A percentile compares a stretch with the other conserved stretches of the same genome.
These are phyloP conservation scores for Gallinago paraguaiae DNA, from an alignment of 2,113 vertebrate species.

Conservation along the genomic window DNA sequence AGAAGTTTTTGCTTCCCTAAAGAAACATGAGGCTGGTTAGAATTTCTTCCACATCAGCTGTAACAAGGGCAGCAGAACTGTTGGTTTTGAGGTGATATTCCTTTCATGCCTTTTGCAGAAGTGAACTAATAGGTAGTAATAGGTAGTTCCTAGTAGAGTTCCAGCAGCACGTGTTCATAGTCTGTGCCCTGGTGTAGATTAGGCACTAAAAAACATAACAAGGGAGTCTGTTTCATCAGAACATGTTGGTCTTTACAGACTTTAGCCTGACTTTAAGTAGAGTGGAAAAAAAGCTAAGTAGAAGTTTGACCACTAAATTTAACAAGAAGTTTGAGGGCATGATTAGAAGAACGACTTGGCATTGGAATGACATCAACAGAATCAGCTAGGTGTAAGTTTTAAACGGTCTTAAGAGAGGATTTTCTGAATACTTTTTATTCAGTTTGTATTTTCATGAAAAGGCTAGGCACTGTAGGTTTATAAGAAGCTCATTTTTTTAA, in stretches of 20 bases:
- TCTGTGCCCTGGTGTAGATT: not conserved
- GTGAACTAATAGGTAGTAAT: not conserved
- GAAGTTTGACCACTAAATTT: not conserved
- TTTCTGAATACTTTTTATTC: not conserved
- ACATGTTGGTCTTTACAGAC: not conserved
- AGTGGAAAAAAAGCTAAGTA: not conserved
- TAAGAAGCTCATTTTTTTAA: not conserved
- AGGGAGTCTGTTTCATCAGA: not conserved
- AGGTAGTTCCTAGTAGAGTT: not conserved
- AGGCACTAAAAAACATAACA: not conserved
- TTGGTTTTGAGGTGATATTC: rapidly evolving
- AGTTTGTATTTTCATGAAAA: not conserved
- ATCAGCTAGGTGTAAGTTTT: not conserved
- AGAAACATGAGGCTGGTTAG: not conserved
- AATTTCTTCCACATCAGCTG: not conserved
- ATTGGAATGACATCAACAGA: not conserved
- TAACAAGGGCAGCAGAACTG: not conserved
- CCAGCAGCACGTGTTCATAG: not conserved
- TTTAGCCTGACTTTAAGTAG: not conserved
- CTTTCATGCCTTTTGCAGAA: not conserved
- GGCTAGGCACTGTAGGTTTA: not conserved
- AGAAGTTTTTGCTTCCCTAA: not conserved
- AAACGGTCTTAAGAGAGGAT: not conserved
- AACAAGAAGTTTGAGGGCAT: not conserved
- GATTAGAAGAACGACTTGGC: not conserved